Conservation (phyloP, 2,113 vertebrate genomes). For the Scomber japonicus region DNA sequence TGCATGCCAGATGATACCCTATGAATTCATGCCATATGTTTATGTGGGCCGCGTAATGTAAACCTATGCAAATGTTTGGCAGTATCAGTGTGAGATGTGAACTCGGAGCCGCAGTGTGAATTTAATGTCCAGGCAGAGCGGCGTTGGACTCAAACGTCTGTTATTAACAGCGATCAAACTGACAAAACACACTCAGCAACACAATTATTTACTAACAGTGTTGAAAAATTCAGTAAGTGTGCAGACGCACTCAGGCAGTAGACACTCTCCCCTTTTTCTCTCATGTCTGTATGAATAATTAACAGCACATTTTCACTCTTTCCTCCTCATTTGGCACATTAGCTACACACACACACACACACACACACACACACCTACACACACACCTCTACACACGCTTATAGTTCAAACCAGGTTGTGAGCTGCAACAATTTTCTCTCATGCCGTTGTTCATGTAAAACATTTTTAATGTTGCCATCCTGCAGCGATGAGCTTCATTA, state of each 20-base stretch:
- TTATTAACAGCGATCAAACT: background rate
- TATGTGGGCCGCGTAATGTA: background rate
- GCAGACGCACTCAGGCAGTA: background rate
- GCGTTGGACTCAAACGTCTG: background rate
- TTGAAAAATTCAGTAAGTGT: conserved; percentile 16
- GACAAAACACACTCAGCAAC: background rate
- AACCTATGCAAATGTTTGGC: background rate
- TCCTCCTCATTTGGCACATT: conserved; percentile 39
- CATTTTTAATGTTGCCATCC: background rate
- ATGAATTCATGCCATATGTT: background rate
- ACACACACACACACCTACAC: background rate
- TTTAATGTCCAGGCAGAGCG: conserved; percentile 1
- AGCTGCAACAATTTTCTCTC: background rate
- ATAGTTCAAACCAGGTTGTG: conserved; percentile 1
- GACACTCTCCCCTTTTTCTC: background rate
- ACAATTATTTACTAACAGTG: conserved; percentile 1
- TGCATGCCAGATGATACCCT: background rate
- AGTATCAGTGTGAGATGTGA: background rate
- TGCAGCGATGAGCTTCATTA: background rate
- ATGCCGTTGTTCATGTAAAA: background rate
- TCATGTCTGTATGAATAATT: conserved; percentile 48
- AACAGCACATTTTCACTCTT: conserved; percentile 22
- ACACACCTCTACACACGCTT: background rate
- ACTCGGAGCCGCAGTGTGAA: background rate
- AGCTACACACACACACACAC: background rate